Base-by-base conservation (phyloP, 2,888 invertebrate species). In the Yponomeuta cagnagella region DNA sequence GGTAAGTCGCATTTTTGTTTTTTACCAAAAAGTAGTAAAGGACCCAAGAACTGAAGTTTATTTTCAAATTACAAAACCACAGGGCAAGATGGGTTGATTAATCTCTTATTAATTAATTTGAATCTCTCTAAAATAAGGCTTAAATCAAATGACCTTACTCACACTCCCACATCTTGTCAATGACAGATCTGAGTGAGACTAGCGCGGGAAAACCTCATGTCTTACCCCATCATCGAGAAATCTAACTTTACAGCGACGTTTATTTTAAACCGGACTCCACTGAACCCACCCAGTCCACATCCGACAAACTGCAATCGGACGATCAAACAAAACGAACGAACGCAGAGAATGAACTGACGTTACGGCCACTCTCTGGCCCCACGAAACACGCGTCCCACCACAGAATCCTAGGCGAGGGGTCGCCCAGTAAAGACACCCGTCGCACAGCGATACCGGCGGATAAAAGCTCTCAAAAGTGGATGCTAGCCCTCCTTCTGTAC, bases 401-500 rank as follows among this genome's bases (percentile, higher is more conserved):
- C 67, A 70, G 72, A 48, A 37, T 12, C 33, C 43, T 68, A 43
- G 37, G 69, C 65, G 52, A 58, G 52, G 52, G 12, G 1, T 48
- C 72, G 43, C 68, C 72, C 69, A 69, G 71, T 72, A 31, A 70
- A 58, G 52, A 15, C 52, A 58, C 52, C 52, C 12, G 15, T 15
- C 52, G 52, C 15, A 12, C 15, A 1, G 72, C 74, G 3, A 43
- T 79, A 2, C 72, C 74, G 43, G 48, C 74, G 3, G 73, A 77
- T 48, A 79, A 80, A 71, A 77, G 75, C 48, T 82, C 85, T 1
- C 87, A 85, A 72, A 86, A 82, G 72, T 90, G 91, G 92, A 87
- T 90, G 89, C 76, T 86, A 63, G 88, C 87, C 1, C 74, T 92
- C n/a, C 81, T 92, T 8, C 72, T 91, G 68, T 92, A 91, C 76